Base-by-base conservation (phyloP, 2,113 vertebrate genomes). In the Neomonachus schauinslandi region DNA sequence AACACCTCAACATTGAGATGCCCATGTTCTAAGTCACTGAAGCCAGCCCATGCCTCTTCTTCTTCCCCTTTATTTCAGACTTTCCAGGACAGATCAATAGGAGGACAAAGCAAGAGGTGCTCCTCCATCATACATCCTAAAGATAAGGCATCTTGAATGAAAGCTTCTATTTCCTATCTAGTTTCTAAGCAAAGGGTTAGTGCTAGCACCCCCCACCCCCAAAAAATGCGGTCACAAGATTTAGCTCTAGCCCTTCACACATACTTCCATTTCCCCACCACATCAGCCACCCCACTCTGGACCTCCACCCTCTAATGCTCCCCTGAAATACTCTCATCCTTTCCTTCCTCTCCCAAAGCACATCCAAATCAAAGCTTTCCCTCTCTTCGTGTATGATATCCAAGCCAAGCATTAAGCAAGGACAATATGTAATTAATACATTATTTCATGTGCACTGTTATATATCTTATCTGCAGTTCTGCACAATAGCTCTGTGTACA, bases 331-430 rank as follows among this genome's bases (percentile, higher is more conserved):
- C 4, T 63, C 12, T 18, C 13, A 14, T 39, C 15, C 53, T 63
- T 39, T 87, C 65, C 18, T 65, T 82, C 24, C 65, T 91, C 19
- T 82, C 36, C 69, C 46, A 65, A 36, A 92, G 6, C 46, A 65
- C 1, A 0, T 15, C 49, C 36, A 76, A 4, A 86, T 67, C 10
- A 67, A 87, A 94, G 65, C 51, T 69, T 24, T 87, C 51, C 33
- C 28, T 67, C 65, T 87, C 51, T 82, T 13, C 51, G 7, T 61
- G 9, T 92, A 7, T 69, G 10, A 74, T 18, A 74, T 69, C 61
- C 89, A 79, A 84, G 13, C 33, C 77, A 92, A 81, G 39, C 33
- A 97, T 28, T 46, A 79, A 57, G 53, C 61, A 72, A 89, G 89
- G 83, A 49, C 36, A 92, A 8, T 51, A 3, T 31, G 80, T 77